Percentiles rank a stretch among this genome's conserved stretches.
These are phyloP conservation scores for Pipa parva DNA, from an alignment of 2,113 vertebrate species.

Conservation along the genomic window DNA sequence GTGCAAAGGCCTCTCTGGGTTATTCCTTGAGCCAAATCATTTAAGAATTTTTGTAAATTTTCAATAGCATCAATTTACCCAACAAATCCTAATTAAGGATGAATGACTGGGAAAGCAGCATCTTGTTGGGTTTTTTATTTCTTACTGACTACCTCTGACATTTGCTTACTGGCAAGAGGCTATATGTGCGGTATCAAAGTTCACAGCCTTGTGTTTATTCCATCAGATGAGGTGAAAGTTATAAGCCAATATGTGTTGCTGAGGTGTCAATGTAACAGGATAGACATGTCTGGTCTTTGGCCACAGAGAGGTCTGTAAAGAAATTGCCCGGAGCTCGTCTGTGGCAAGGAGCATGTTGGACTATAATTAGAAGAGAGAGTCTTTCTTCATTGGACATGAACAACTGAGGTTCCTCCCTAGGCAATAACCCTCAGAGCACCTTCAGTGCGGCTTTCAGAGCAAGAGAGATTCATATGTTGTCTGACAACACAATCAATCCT, in stretches of 20 bases:
- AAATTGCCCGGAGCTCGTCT: conserved; percentile 33
- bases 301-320: conserved; percentile 40
- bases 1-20: too few relatives aligned
- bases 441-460: conserved; percentile 24
- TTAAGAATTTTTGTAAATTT: too few relatives aligned
- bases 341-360: conserved; percentile 32
- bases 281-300: conserved; percentile 34
- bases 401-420: conserved; percentile 17
- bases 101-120: too few relatives aligned
- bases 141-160: background rate
- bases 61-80: too few relatives aligned
- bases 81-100: too few relatives aligned
- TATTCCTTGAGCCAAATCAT: too few relatives aligned
- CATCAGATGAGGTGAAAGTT: background rate
- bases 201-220: background rate
- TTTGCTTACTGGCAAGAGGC: too few relatives aligned
- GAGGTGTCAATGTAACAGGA: conserved; percentile 22
- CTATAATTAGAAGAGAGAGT: conserved; percentile 43
- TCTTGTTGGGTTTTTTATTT: too few relatives aligned
- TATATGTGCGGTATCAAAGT: background rate
- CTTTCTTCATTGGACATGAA: conserved; percentile 20
- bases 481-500: conserved; percentile 39
- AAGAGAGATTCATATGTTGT: conserved; percentile 39
- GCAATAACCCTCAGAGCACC: conserved; percentile 28
- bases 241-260: background rate